Evolutionary conservation across 1,140 invertebrate species (phyloP).

Genomic region (Microvelia longipes): DNA sequence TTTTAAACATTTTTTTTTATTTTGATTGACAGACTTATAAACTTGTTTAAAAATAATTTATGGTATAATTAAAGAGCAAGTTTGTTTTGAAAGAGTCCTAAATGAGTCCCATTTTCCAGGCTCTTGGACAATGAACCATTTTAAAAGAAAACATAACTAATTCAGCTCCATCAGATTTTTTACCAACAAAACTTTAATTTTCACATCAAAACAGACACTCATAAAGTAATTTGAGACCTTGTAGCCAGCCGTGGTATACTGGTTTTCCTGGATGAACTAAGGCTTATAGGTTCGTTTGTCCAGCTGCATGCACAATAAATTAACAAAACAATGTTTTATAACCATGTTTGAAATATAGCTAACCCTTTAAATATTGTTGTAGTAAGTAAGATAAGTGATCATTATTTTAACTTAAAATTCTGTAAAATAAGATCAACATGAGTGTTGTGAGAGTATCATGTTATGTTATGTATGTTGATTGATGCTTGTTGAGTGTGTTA

Average conservation of each 20-base stretch:
- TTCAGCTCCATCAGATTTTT: too few relatives aligned
- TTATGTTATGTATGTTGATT: not conserved
- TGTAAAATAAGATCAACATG: not conserved
- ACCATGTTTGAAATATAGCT: not conserved
- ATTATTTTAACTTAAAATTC: not conserved
- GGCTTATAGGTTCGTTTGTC: not conserved
- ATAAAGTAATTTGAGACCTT: too few relatives aligned
- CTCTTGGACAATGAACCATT: too few relatives aligned
- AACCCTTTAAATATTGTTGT: not conserved
- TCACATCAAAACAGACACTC: too few relatives aligned
- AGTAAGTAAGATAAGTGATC: not conserved
- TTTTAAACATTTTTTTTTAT: too few relatives aligned
- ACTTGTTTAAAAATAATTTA: too few relatives aligned
- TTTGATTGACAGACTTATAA: too few relatives aligned
- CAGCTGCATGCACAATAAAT: slow-evolving; percentile 1
- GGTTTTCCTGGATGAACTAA: not conserved
- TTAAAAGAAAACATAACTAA: too few relatives aligned
- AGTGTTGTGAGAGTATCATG: not conserved
- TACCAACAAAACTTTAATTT: too few relatives aligned
- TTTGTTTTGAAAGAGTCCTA: too few relatives aligned
- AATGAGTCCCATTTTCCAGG: too few relatives aligned
- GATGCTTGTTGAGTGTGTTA: not conserved
- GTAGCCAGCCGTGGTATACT: not conserved
- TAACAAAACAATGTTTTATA: not conserved
- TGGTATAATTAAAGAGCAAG: too few relatives aligned